Conservation (phyloP, 2,797 vertebrate genomes). For the Cyclopterus lumpus region DNA sequence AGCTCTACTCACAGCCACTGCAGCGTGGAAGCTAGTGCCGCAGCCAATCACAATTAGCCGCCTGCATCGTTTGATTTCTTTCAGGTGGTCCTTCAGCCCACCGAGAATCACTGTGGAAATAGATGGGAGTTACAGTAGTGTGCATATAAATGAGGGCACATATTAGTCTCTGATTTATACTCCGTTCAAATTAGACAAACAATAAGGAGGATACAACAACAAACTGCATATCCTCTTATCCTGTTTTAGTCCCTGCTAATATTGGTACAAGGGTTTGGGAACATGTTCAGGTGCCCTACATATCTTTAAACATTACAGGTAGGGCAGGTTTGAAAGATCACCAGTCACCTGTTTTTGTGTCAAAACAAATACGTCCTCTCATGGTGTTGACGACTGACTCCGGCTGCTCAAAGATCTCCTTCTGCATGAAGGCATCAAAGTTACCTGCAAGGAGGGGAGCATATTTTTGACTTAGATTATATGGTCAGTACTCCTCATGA, state of each 20-base stretch:
- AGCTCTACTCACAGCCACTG: conserved; percentile 89
- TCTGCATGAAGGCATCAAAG: conserved; percentile 97
- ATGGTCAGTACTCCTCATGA: not conserved
- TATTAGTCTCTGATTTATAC: not conserved
- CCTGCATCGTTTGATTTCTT: conserved; percentile 94
- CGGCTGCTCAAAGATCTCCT: conserved; percentile 98
- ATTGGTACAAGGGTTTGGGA: not conserved
- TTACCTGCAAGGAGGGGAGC: conserved; percentile 83
- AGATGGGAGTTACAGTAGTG: conserved; percentile 6
- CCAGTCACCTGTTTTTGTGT: conserved; percentile 88
- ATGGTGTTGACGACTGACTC: conserved; percentile 98
- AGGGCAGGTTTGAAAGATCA: conserved; percentile 13
- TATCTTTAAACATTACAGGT: not conserved
- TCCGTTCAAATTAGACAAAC: not conserved
- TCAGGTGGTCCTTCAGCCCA: conserved; percentile 94
- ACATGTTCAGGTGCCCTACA: not conserved
- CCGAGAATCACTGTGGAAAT: conserved; percentile 88
- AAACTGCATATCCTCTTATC: conserved; percentile 1
- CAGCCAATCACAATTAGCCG: conserved; percentile 95
- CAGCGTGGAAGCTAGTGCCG: conserved; percentile 95
- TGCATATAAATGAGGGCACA: not conserved
- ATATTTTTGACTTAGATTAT: not conserved
- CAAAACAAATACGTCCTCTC: conserved; percentile 95
- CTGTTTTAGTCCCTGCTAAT: not conserved
- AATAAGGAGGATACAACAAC: not conserved